phyloP scores from a whole-genome alignment of 1,140 invertebrate species.

The Polypedilum pembai region DNA sequence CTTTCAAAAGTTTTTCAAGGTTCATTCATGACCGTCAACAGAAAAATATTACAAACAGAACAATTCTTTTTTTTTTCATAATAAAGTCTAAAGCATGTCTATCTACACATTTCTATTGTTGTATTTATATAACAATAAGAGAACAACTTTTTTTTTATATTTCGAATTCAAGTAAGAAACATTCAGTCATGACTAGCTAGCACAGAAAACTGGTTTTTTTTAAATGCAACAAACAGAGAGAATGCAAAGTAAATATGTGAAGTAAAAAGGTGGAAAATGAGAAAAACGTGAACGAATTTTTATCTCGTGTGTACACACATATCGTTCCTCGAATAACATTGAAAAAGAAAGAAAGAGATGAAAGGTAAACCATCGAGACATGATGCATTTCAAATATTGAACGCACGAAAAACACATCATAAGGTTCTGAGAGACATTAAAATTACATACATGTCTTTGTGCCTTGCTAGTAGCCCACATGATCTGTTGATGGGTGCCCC shows the following conservation, averaged over 20 bases:
- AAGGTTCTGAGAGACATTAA: background rate
- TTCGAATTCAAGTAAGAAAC: too few species aligned
- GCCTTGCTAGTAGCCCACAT: background rate
- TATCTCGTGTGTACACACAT: background rate
- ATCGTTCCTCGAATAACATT: too few species aligned
- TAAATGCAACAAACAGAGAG: background rate
- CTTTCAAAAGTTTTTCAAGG: too few species aligned
- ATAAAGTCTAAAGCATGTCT: too few species aligned
- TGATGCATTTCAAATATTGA: slow-evolving; percentile 18
- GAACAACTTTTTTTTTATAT: too few species aligned
- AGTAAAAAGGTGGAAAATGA: slow-evolving; percentile 8
- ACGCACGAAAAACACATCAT: slow-evolving; percentile 9
- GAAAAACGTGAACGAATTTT: slow-evolving; percentile 12
- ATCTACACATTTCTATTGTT: too few species aligned
- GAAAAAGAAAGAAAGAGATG: background rate
- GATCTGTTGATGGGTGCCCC: background rate
- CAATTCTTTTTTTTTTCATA: too few species aligned
- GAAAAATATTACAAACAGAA: too few species aligned
- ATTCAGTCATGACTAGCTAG: too few species aligned
- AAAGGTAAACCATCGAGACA: background rate
- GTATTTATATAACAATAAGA: too few species aligned
- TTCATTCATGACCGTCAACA: too few species aligned
- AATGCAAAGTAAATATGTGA: background rate
- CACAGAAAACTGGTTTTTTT: background rate
- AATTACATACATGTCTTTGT: background rate